Evolutionary conservation across 2,888 invertebrate genomes (phyloP), one percentile per base, ranked within the genome.

Genomic region (Cheiracanthium punctorium): DNA sequence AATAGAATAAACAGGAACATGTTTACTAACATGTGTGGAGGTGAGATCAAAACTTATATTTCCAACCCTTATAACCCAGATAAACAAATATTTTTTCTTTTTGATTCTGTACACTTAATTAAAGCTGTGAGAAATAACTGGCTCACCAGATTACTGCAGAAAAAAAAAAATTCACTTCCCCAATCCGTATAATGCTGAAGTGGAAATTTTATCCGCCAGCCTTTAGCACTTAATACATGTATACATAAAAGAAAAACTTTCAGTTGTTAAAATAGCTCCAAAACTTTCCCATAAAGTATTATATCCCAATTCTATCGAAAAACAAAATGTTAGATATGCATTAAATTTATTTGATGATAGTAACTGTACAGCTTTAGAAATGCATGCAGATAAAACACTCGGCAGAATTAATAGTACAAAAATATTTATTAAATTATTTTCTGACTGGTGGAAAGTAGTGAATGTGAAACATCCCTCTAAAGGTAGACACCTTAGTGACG

Each of bases 401-500:
- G 37, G 43, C 12, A 7, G 4, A 5, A 20, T 24, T 14, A 2
- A 7, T 7, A 37, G 10, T 29, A 72, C 48, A 28, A 37, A 2
- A 17, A 0, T 1, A 28, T 72, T 43, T 7, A 28, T 43, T 10
- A 28, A 24, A 12, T 17, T 1, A 8, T 12, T 72, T 24, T 24
- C n/a, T 43, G 52, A 71, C 20, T 70, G 48, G 58, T 79, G 79
- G 48, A 43, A 79, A 14, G 58, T 70, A 29, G 67, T 37, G 33
- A 71, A 79, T 32, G 58, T 71, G 14, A 33, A 32, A 8, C 52
- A 70, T 71, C 10, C 20, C 20, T 12, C 33, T 8, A 58, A 33
- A 52, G 69, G 43, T 43, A 14, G 1, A n/a, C 32, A 32, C 58
- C 17, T n/a, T 32, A 0, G 48, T 41, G 43, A 79, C 33, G n/a